Evolutionary conservation across 2,113 vertebrate species (phyloP), one percentile per base, ranked within the genome.

Genomic region (Cisticola juncidis): DNA sequence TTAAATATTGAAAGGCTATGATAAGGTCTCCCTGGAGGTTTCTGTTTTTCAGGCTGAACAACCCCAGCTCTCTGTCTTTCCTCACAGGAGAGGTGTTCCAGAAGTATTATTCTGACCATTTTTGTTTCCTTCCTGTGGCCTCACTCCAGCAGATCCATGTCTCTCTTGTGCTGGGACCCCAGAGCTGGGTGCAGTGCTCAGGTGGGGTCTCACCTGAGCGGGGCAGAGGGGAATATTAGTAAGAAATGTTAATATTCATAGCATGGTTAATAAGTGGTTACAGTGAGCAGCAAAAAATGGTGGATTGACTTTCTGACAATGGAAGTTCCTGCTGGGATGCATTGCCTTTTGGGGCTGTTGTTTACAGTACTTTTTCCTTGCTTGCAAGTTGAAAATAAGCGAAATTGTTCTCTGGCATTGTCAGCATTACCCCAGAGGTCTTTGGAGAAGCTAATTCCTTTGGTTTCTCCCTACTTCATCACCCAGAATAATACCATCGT

Each of bases 161-260:
- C 36, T 58, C 19, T 6, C 24, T 53, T 53, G 38, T 47, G 9
- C 77, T 81, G 78, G 23, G 16, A n/a, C 6, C 14, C 24, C 20
- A 31, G 61, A 61, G n/a, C 38, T 60, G 61, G 13, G 9, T 60
- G 53, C 24, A 35, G 38, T 25, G 29, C 53, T 54, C 38, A 22
- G 20, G 4, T 29, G 69, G 45, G 61, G 20, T 12, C 61, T 68
- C 45, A 53, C 24, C n/a, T n/a, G 28, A 13, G 40, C 0, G 0
- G 44, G 36, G 11, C 20, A 66, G 66, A 71, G 35, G 12, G 31
- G 9, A 29, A 22, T 54, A 18, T 58, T 21, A 19, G 14, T 48
- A 58, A 79, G 9, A 36, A 81, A 60, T 12, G 3, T 36, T 64
- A 40, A 18, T 57, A 28, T 62, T 84, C 58, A 9, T 50, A 23